Evolutionary conservation across 2,113 vertebrate genomes (phyloP).

Genomic region (Hiodon alosoides): DNA sequence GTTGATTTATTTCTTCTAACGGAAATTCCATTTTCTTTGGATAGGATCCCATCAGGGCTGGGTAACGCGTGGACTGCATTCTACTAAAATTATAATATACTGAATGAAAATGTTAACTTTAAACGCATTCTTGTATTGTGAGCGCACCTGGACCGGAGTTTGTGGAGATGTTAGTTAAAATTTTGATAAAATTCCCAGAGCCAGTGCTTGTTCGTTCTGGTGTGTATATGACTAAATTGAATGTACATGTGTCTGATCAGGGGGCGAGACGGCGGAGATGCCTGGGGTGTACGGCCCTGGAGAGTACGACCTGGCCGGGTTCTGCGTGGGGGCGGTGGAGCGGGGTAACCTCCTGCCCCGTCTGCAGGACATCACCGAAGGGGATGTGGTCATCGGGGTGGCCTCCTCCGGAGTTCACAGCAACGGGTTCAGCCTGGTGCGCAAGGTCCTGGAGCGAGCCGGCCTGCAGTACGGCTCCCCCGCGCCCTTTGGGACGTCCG

Average conservation of each 20-base stretch:
- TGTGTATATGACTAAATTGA: neutral
- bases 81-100: neutral
- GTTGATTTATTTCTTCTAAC: constrained; percentile 3
- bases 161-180: too few relatives aligned
- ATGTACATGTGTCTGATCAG: constrained; percentile 45
- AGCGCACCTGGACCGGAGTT: too few relatives aligned
- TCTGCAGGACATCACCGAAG: constrained; percentile 67
- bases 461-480: constrained; percentile 67
- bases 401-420: constrained; percentile 92
- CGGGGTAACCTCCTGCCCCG: constrained; percentile 73
- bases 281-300: constrained; percentile 79
- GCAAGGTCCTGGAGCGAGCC: constrained; percentile 75
- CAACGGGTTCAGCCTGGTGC: constrained; percentile 93
- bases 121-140: too few relatives aligned
- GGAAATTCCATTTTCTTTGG: too few relatives aligned
- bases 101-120: too few relatives aligned
- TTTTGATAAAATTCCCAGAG: too few relatives aligned
- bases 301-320: constrained; percentile 90
- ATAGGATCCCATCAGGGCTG: too few relatives aligned
- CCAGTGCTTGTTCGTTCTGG: neutral
- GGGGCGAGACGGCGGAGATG: constrained; percentile 96
- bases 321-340: constrained; percentile 86
- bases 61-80: neutral
- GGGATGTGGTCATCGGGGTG: constrained; percentile 78
- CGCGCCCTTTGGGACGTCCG: constrained; percentile 55